Conservation (phyloP, 1,140 invertebrate genomes). For the Caenorhabditis remanei region DNA sequence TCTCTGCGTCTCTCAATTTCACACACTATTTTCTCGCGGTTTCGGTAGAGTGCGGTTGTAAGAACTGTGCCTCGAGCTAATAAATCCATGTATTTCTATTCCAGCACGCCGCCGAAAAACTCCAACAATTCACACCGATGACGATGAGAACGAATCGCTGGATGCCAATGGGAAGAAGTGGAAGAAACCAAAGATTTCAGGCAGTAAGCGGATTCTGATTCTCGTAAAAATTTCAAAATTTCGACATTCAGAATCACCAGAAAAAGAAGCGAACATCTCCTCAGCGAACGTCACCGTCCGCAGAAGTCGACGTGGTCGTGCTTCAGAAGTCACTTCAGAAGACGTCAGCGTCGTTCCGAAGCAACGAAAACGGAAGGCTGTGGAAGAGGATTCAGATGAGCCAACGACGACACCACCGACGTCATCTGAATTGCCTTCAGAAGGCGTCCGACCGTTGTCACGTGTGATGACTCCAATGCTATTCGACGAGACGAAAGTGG, state of each 20-base stretch:
- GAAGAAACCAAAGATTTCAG: slow-evolving; percentile 31
- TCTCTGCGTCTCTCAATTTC: too few species aligned
- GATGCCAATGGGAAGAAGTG: not conserved
- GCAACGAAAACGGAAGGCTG: slow-evolving; percentile 4
- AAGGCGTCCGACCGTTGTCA: not conserved
- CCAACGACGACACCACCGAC: not conserved
- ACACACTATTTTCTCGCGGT: too few species aligned
- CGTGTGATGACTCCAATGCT: not conserved
- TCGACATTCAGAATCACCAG: not conserved
- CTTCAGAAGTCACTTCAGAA: not conserved
- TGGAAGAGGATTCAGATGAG: not conserved
- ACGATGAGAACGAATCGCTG: not conserved
- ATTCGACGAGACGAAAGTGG: slow-evolving; percentile 22
- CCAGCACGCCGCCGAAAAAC: slow-evolving; percentile 40
- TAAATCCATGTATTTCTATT: too few species aligned
- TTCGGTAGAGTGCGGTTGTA: not conserved
- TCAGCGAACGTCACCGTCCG: slow-evolving; percentile 4
- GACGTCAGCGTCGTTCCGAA: not conserved
- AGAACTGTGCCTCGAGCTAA: too few species aligned
- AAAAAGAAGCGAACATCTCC: slow-evolving; percentile 17
- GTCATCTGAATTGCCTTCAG: not conserved
- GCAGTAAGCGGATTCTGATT: too few species aligned
- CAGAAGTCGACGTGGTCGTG: not conserved
- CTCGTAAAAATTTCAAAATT: too few species aligned
- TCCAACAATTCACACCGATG: not conserved